Percentiles rank a stretch among this genome's conserved stretches.
Evolutionary conservation across 2,888 invertebrate species (phyloP).

Genomic region (Drosophila meridionalis): DNA sequence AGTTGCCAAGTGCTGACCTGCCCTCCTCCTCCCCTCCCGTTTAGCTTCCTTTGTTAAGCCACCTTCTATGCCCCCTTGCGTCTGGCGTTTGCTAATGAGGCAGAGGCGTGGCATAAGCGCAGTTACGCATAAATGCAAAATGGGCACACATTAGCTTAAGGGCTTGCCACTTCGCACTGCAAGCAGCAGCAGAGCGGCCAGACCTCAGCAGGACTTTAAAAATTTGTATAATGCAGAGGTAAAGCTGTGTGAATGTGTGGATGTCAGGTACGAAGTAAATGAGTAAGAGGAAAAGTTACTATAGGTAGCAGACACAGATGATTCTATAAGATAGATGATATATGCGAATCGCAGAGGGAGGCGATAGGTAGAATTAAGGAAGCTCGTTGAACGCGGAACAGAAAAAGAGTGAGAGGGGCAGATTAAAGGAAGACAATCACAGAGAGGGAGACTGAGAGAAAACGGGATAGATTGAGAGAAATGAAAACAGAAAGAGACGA

Average conservation of each 20-base stretch:
- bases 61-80: conserved; percentile 19
- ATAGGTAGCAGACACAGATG: not conserved
- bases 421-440: too few species aligned
- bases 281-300: not conserved
- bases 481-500: too few species aligned
- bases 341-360: not conserved
- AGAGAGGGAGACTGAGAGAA: not conserved
- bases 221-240: conserved; percentile 2
- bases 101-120: conserved; percentile 54
- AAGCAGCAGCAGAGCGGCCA: conserved; percentile 3
- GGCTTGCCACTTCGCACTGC: conserved; percentile 39
- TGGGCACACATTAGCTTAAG: conserved; percentile 78
- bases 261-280: not conserved
- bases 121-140: conserved; percentile 75
- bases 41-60: conserved; percentile 10
- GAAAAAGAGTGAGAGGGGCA: not conserved
- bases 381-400: not conserved
- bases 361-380: not conserved
- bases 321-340: not conserved
- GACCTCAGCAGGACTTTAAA: conserved; percentile 24
- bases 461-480: too few species aligned
- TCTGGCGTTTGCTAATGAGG: conserved; percentile 70
- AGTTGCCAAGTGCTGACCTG: conserved; percentile 64
- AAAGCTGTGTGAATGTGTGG: not conserved
- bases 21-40: not conserved